phyloP scores from a whole-genome alignment of 2,113 vertebrate species.

The Pterophyllum scalare region DNA sequence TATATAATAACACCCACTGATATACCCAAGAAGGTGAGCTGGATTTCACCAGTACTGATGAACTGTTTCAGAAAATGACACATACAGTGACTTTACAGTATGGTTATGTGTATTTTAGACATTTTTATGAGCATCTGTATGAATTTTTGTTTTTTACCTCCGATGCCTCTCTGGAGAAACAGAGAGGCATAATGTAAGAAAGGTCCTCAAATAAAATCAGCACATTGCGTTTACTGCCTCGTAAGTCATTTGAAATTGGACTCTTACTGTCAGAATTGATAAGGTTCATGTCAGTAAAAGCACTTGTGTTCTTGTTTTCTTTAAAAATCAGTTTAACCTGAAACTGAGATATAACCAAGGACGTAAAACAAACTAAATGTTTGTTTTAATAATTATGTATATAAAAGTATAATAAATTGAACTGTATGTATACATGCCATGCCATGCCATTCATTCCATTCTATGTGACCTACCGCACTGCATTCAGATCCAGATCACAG shows the following conservation, averaged over 20 bases:
- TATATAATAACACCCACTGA: not conserved
- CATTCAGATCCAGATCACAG: not conserved
- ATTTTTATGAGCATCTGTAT: constrained; percentile 2
- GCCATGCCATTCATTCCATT: not conserved
- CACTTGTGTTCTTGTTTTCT: not conserved
- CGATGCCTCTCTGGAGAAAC: not conserved
- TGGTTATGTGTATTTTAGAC: not conserved
- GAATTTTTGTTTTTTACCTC: not conserved
- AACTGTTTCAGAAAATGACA: not conserved
- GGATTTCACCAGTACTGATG: not conserved
- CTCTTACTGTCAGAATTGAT: constrained; percentile 4
- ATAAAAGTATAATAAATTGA: not conserved
- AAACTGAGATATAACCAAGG: no score
- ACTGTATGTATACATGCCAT: not conserved
- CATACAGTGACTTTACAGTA: not conserved
- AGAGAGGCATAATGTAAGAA: not conserved
- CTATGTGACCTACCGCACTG: not conserved
- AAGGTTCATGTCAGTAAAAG: not conserved
- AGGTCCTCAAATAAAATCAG: not conserved
- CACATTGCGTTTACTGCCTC: not conserved
- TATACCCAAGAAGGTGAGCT: not conserved
- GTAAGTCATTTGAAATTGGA: not conserved
- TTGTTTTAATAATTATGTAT: fast-evolving
- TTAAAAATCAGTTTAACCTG: not conserved
- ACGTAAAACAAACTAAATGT: not conserved